Evolutionary conservation across 2,113 vertebrate species (phyloP).

Genomic region (Solea solea): DNA sequence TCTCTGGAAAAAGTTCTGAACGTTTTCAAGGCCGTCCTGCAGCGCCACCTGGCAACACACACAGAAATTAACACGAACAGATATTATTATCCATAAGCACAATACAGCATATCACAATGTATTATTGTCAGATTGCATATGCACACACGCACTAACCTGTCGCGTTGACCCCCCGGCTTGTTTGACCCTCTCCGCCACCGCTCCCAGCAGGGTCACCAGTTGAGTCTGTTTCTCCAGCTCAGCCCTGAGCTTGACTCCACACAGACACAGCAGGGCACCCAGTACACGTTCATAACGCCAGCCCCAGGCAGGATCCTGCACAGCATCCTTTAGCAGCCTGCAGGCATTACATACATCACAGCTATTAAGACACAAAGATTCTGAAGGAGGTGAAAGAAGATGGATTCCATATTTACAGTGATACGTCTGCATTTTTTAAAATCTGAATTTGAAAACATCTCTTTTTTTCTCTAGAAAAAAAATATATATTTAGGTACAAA

Average conservation of each 20-base stretch:
- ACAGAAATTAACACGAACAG: conserved; percentile 40
- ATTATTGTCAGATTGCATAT: too few relatives aligned
- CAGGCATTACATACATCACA: neutral
- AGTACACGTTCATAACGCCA: conserved; percentile 89
- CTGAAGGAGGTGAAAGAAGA: neutral
- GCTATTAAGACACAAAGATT: neutral
- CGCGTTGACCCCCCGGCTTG: conserved; percentile 90
- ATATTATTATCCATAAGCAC: neutral
- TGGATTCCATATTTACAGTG: neutral
- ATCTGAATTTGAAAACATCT: neutral
- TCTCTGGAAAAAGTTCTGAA: conserved; percentile 92
- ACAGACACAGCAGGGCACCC: conserved; percentile 91
- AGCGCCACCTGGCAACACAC: conserved; percentile 84
- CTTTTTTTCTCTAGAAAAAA: neutral
- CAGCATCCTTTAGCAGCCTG: conserved; percentile 94
- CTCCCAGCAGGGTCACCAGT: conserved; percentile 90
- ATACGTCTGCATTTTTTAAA: neutral
- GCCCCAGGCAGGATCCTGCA: conserved; percentile 91
- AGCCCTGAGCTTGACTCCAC: conserved; percentile 87
- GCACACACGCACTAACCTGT: conserved; percentile 82
- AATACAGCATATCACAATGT: neutral
- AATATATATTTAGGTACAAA: neutral
- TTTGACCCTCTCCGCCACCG: conserved; percentile 92
- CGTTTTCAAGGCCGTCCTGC: conserved; percentile 92
- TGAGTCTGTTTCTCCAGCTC: conserved; percentile 92